Evolutionary conservation across 2,113 vertebrate genomes (phyloP).

Genomic region (Charadrius vociferus): DNA sequence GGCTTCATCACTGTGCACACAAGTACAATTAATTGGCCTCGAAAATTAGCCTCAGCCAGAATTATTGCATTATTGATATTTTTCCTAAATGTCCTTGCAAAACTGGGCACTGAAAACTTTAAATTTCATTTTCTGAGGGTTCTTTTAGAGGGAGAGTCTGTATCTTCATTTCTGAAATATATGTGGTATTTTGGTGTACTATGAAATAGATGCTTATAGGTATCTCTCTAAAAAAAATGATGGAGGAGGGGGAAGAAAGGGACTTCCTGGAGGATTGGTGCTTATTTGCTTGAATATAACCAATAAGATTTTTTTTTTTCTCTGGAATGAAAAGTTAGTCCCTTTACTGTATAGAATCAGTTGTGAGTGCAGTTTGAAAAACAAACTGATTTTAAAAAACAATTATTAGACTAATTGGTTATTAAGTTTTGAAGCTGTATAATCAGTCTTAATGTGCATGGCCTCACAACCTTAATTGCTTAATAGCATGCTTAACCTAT

Average conservation of each 20-base stretch:
- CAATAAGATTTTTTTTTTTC: background rate
- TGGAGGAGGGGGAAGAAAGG: background rate
- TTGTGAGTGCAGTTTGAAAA: background rate
- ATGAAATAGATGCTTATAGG: background rate
- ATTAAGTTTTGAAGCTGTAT: background rate
- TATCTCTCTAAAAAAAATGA: background rate
- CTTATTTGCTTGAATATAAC: background rate
- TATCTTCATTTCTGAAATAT: background rate
- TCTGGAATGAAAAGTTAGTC: background rate
- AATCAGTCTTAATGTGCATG: background rate
- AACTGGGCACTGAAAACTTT: background rate
- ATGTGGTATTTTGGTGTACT: background rate
- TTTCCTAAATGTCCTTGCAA: background rate
- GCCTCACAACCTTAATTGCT: slow-evolving; percentile 4
- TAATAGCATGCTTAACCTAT: background rate
- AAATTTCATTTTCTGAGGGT: background rate
- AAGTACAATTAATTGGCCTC: background rate
- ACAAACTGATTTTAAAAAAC: background rate
- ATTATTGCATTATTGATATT: background rate
- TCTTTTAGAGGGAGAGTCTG: background rate
- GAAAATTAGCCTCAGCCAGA: background rate
- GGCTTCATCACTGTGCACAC: background rate
- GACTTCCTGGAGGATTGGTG: background rate
- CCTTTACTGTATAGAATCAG: background rate
- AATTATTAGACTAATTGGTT: slow-evolving; percentile 3